Evolutionary conservation across 2,888 invertebrate species (phyloP).

Genomic region (Tipula unca): DNA sequence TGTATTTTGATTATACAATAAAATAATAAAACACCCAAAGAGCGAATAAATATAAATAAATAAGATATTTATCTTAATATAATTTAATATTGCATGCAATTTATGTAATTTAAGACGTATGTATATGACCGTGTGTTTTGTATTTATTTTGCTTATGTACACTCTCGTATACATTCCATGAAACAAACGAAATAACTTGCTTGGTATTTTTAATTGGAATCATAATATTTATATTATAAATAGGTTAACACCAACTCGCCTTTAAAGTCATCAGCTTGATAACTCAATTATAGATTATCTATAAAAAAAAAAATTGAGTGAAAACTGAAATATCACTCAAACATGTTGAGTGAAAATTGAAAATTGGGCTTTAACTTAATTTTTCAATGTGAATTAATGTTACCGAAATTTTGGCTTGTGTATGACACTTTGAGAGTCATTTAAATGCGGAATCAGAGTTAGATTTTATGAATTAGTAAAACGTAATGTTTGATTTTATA

Average conservation of each 20-base stretch:
- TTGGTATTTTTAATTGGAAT: background rate
- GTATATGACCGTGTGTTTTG: background rate
- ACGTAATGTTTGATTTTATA: too few relatives aligned
- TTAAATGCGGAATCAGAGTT: too few relatives aligned
- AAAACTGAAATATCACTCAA: background rate
- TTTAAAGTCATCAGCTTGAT: too few relatives aligned
- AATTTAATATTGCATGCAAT: background rate
- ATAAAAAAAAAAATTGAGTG: background rate
- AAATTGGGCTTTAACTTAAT: too few relatives aligned
- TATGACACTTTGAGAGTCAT: too few relatives aligned
- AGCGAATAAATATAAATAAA: too few relatives aligned
- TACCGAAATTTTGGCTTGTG: too few relatives aligned
- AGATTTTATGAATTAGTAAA: too few relatives aligned
- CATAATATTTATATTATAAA: background rate
- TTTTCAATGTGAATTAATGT: too few relatives aligned
- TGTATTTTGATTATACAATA: background rate
- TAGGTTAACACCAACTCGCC: too few relatives aligned
- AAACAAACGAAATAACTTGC: background rate
- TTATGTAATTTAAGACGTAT: background rate
- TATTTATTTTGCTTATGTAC: background rate
- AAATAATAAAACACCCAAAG: background rate
- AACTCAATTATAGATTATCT: too few relatives aligned
- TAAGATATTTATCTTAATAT: background rate
- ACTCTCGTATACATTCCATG: background rate
- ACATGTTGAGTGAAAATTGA: background rate